phyloP scores from a whole-genome alignment of 2,797 vertebrate species.

The Coranthus polyacanthus region DNA sequence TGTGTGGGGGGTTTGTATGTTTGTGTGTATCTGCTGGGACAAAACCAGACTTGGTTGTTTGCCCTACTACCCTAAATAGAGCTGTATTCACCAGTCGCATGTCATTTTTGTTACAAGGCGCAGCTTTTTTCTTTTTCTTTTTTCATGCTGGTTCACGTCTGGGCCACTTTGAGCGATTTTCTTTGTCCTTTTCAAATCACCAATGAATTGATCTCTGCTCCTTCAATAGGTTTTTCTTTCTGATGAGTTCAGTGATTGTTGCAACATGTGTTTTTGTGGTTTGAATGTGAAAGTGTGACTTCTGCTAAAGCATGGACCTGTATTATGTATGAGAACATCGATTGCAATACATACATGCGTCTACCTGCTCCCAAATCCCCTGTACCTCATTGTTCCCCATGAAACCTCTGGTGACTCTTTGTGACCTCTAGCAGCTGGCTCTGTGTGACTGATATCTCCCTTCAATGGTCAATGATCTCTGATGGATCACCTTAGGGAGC shows the following conservation, averaged over 20 bases:
- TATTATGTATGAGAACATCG: constrained; percentile 5
- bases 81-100: constrained; percentile 38
- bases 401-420: constrained; percentile 40
- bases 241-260: constrained; percentile 45
- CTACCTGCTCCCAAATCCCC: constrained; percentile 20
- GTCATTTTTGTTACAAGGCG: constrained; percentile 42
- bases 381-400: constrained; percentile 40
- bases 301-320: no score
- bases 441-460: constrained; percentile 51
- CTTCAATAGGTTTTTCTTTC: constrained; percentile 19
- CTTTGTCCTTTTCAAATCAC: constrained; percentile 48
- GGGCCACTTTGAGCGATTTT: constrained; percentile 32
- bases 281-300: background rate
- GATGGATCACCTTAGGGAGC: constrained; percentile 80
- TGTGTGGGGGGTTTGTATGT: constrained; percentile 22
- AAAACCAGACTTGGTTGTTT: constrained; percentile 59
- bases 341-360: constrained; percentile 22
- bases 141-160: constrained; percentile 33
- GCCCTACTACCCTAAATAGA: constrained; percentile 71
- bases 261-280: constrained; percentile 8
- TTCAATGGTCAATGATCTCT: constrained; percentile 71
- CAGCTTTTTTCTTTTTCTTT: no score
- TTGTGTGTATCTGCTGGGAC: constrained; percentile 52
- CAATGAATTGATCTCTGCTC: constrained; percentile 46
- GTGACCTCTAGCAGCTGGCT: constrained; percentile 61